Percentiles rank a stretch among this genome's conserved stretches.
Evolutionary conservation across 2,113 vertebrate genomes (phyloP).

Genomic region (Mus pahari): DNA sequence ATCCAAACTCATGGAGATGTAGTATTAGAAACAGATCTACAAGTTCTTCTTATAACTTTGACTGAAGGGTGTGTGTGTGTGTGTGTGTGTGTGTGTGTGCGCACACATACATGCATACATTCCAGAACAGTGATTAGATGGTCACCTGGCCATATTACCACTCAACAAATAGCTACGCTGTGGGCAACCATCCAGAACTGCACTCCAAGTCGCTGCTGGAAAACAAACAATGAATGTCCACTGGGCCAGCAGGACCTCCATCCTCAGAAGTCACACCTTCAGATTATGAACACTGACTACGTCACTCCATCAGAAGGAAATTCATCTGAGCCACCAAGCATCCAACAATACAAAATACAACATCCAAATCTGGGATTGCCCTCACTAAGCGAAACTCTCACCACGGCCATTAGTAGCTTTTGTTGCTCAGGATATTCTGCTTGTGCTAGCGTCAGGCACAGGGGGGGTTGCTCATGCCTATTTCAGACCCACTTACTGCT

Average conservation of each 20-base stretch:
- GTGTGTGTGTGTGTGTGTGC: background rate
- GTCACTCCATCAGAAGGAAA: background rate
- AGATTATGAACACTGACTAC: background rate
- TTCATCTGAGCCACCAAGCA: background rate
- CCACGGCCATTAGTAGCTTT: background rate
- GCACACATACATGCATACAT: too few relatives aligned
- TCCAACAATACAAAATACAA: background rate
- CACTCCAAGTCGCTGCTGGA: too few relatives aligned
- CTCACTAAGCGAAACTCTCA: background rate
- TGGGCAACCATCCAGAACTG: background rate
- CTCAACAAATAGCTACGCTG: background rate
- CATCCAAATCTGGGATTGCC: background rate
- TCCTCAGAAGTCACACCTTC: background rate
- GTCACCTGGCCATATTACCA: too few relatives aligned
- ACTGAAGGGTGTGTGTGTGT: background rate
- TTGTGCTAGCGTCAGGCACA: conserved; percentile 40
- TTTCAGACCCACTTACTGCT: background rate
- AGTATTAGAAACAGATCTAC: background rate
- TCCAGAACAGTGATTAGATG: background rate
- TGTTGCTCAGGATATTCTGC: background rate
- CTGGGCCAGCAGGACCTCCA: background rate
- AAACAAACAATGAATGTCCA: background rate
- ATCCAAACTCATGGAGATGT: background rate
- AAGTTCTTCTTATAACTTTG: background rate
- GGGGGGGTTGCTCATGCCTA: background rate